These are phyloP conservation scores for Brachirus orientalis DNA, from an alignment of 2,113 vertebrate species.

Conservation along the genomic window DNA sequence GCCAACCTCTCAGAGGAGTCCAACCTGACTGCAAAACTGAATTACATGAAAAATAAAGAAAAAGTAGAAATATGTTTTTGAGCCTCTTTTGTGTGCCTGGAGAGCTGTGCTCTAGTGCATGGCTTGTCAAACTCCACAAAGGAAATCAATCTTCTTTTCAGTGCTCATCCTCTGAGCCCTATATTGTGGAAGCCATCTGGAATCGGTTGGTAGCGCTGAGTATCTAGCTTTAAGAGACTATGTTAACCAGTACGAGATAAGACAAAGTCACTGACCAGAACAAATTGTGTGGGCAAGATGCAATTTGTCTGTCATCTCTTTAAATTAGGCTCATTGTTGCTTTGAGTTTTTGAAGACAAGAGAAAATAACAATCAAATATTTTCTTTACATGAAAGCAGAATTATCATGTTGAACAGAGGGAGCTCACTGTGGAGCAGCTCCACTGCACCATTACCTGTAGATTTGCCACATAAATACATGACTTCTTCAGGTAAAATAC, in stretches of 20 bases:
- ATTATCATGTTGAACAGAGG: constrained; percentile 8
- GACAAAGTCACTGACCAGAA: constrained; percentile 73
- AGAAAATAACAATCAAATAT: constrained; percentile 22
- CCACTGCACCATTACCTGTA: too few species aligned
- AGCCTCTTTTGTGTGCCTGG: constrained; percentile 69
- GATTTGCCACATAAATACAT: too few species aligned
- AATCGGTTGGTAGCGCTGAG: constrained; percentile 71
- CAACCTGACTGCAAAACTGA: constrained; percentile 47
- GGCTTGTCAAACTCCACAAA: constrained; percentile 78
- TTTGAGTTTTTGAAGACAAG: constrained; percentile 24
- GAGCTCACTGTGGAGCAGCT: too few species aligned
- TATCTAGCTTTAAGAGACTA: constrained; percentile 57
- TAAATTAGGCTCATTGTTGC: constrained; percentile 44
- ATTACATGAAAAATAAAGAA: constrained; percentile 49
- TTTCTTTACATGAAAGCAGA: constrained; percentile 26
- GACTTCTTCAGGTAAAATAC: too few species aligned
- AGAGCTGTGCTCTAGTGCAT: constrained; percentile 70
- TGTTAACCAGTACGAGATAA: constrained; percentile 65
- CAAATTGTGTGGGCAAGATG: constrained; percentile 74
- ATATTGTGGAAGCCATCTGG: constrained; percentile 77
- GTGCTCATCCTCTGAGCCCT: constrained; percentile 71
- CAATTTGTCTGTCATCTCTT: constrained; percentile 58
- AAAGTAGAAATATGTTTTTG: constrained; percentile 60
- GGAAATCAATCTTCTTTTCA: constrained; percentile 84
- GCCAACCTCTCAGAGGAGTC: constrained; percentile 26